Percentiles rank a stretch among this genome's conserved stretches.
Evolutionary conservation across 2,113 vertebrate species (phyloP).

Genomic region (Eudorcas thomsonii): DNA sequence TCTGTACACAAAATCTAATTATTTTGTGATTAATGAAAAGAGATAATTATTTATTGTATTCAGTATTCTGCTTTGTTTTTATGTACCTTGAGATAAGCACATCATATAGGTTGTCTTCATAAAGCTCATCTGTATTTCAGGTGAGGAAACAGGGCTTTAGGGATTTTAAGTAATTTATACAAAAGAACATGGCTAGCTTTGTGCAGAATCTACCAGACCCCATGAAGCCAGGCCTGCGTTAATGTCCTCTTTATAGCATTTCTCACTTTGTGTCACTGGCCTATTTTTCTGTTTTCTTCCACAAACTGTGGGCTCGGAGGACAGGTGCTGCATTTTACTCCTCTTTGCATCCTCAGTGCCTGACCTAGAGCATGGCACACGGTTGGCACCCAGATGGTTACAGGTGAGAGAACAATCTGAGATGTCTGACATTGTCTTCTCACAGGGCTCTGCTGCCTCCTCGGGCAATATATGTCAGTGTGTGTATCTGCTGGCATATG

Average conservation of each 20-base stretch:
- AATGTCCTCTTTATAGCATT: too few relatives aligned
- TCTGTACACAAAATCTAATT: background rate
- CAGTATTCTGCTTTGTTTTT: background rate
- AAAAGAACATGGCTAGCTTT: background rate
- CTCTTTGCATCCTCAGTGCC: background rate
- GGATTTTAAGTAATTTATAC: background rate
- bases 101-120: background rate
- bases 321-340: background rate
- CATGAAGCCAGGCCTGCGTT: background rate
- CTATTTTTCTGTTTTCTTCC: background rate
- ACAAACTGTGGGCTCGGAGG: background rate
- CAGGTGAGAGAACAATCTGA: background rate
- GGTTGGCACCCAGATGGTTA: background rate
- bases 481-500: background rate
- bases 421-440: background rate
- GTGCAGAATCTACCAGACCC: background rate
- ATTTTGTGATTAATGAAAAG: background rate
- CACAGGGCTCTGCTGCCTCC: background rate
- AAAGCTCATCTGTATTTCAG: background rate
- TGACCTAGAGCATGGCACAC: background rate
- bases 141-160: background rate
- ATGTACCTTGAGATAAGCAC: background rate
- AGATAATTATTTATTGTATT: background rate
- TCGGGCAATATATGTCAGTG: fast-evolving
- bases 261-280: background rate